Conservation (phyloP, 1,140 invertebrate species). For the Tachypleus tridentatus region DNA sequence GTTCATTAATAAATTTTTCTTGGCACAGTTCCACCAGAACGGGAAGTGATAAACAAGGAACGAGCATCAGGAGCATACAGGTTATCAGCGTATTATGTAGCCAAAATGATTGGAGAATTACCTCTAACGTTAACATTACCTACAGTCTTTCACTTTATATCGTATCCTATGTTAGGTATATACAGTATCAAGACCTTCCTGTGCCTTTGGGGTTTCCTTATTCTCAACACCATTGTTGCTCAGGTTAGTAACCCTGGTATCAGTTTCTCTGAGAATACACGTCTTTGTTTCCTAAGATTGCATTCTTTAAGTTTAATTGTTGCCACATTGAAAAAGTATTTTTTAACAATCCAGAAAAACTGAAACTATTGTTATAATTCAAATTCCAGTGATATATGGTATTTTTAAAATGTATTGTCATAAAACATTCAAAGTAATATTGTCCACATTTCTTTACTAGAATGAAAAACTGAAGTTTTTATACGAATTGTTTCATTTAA, state of each 20-base stretch:
- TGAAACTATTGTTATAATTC: too few relatives aligned
- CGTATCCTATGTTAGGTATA: conserved; percentile 60
- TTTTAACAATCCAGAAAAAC: too few relatives aligned
- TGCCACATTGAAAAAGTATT: too few relatives aligned
- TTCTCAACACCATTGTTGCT: conserved; percentile 63
- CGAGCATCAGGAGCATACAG: conserved; percentile 65
- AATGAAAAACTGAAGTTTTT: not conserved
- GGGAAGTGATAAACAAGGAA: conserved; percentile 73
- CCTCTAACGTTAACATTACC: conserved; percentile 63
- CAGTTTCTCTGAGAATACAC: not conserved
- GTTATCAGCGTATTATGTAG: conserved; percentile 69
- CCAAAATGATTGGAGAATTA: conserved; percentile 72
- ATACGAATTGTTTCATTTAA: conserved; percentile 13
- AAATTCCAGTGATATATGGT: too few relatives aligned
- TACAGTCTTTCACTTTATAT: conserved; percentile 62
- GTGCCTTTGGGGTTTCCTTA: conserved; percentile 54
- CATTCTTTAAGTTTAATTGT: too few relatives aligned
- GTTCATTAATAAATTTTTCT: conserved; percentile 3
- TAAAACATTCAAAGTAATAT: not conserved
- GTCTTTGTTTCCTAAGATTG: too few relatives aligned
- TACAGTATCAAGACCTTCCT: conserved; percentile 47
- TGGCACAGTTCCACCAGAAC: conserved; percentile 59
- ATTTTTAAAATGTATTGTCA: too few relatives aligned
- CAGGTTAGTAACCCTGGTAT: conserved; percentile 39
- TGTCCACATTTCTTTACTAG: not conserved